phyloP scores from a whole-genome alignment of 2,113 vertebrate species.

The Phaethon lepturus region DNA sequence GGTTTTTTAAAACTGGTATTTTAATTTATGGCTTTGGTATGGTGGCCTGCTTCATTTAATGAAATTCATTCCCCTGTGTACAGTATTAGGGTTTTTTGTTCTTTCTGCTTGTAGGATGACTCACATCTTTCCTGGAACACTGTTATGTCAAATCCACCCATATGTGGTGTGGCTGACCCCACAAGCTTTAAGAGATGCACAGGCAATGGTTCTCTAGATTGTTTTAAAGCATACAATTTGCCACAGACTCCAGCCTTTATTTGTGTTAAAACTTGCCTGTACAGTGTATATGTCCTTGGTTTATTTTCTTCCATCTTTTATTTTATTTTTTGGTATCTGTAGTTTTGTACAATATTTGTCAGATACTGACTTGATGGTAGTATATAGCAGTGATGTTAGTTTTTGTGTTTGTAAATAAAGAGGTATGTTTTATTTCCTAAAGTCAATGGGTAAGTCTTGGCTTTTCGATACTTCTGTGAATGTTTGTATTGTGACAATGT shows the following conservation, averaged over 20 bases:
- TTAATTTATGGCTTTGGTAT: neutral
- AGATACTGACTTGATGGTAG: slow-evolving; percentile 48
- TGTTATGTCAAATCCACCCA: neutral
- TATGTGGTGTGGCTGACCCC: neutral
- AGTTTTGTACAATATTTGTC: slow-evolving; percentile 70
- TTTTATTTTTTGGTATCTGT: slow-evolving; percentile 40
- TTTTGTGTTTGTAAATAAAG: slow-evolving; percentile 82
- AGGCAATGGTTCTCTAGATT: neutral
- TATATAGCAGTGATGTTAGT: neutral
- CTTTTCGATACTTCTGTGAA: neutral
- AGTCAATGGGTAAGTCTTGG: neutral
- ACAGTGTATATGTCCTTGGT: slow-evolving; percentile 46
- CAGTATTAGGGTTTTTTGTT: neutral
- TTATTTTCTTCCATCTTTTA: neutral
- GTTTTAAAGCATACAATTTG: neutral
- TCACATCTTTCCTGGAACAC: neutral
- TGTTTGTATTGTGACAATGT: fast-evolving
- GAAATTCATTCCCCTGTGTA: neutral
- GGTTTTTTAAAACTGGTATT: neutral
- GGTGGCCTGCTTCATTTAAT: neutral
- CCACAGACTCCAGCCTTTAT: neutral
- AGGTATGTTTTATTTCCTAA: slow-evolving; percentile 74
- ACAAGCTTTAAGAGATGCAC: neutral
- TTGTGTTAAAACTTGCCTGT: slow-evolving; percentile 28
- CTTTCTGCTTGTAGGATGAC: neutral